Evolutionary conservation across 2,888 invertebrate genomes (phyloP), one percentile per base, ranked within the genome.

Genomic region (Anticlea derivata): DNA sequence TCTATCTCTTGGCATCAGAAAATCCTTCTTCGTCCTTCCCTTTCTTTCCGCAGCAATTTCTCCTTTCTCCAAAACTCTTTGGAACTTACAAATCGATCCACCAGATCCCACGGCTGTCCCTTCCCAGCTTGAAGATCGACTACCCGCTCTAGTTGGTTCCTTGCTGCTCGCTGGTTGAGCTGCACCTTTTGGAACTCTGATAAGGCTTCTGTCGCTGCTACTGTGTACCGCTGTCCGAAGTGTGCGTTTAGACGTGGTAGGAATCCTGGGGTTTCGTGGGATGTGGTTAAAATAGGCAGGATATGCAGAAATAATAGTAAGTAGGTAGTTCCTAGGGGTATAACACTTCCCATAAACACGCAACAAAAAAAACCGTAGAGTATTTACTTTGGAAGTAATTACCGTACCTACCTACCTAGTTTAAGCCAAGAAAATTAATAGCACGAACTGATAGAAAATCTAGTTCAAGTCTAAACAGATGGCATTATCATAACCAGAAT

Each of bases 201-300:
- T 17, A 96, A 75, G 0, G 94, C 95, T 74, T 95, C 94, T 0
- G 94, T 94, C 0, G 95, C 95, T 31, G 93, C 91, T 5, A 95
- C 94, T 1, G 94, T 92, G 77, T 93, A 95, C 33, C 95, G 92
- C 75, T 95, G 94, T 0, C 96, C 96, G 61, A 92, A 93, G 71
- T 93, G 92, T 2, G 92, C 93, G 67, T 92, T 92, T 63, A 94
- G 75, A 61, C 93, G 92, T 2, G 96, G 96, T 33, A 94, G 86
- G 69, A 93, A 94, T 51, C 94, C 94, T 94, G 60, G 26, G 39
- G 13, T 23, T 27, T 22, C 4, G 22, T 20, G 17, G 17, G 4
- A 17, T 17, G 2, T 17, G 2, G 17, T 17, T 12, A 7, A 22
- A 38, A 7, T 4, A n/a, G n/a, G n/a, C n/a, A n/a, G n/a, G n/a